Conservation (phyloP, 2,113 vertebrate genomes). For the Hemichromis elongatus region DNA sequence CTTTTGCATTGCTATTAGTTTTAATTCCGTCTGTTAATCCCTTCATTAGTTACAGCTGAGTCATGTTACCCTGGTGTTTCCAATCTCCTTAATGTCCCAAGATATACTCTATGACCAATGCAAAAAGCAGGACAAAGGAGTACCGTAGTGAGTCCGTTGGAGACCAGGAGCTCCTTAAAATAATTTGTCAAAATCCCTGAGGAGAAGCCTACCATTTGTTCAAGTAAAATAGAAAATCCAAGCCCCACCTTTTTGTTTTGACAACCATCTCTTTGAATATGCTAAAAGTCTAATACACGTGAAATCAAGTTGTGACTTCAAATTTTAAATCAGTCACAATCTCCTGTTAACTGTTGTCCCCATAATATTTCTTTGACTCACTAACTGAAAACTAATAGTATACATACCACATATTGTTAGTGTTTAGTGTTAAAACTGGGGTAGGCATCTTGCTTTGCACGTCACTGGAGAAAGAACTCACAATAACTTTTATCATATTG, state of each 20-base stretch:
- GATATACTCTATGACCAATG: neutral
- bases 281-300: neutral
- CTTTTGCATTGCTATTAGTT: neutral
- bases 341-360: neutral
- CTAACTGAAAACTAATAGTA: neutral
- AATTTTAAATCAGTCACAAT: neutral
- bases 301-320: neutral
- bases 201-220: neutral
- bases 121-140: neutral
- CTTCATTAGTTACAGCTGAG: neutral
- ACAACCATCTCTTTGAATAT: neutral
- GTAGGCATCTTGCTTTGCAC: neutral
- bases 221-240: fast-evolving
- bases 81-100: neutral
- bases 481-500: neutral
- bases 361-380: neutral
- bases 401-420: neutral
- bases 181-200: neutral
- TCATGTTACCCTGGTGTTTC: neutral
- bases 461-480: neutral
- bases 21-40: neutral
- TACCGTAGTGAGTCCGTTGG: neutral
- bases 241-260: neutral
- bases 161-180: neutral
- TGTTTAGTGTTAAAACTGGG: neutral